Base-by-base conservation (phyloP, 1,140 invertebrate species). In the Drosophila littoralis region DNA sequence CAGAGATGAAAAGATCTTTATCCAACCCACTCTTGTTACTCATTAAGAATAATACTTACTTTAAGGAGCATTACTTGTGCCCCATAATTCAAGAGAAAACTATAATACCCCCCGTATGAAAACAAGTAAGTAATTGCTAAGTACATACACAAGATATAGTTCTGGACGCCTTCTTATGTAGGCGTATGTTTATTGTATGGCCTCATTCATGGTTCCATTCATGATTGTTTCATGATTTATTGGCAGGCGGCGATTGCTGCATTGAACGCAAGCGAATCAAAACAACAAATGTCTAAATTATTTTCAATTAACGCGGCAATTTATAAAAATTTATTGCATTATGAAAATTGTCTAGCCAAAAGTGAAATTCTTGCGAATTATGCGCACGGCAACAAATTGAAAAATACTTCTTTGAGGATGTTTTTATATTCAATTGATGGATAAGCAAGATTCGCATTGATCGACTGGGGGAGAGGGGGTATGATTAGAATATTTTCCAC, bases 271-370 rank as follows among this genome's bases (percentile, higher is more conserved):
- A 59, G 57, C 78, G 66, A 84, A 83, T 65, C 59, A 76, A 83
- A 83, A 83, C 80, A 83, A 83, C 80, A 82, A 79, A 79, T 68
- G 66, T 82, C 65, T 45, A 46, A 75, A 82, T 68, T 82, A 82
- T 74, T 66, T 15, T 73, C 73, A 71, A 75, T 89, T 80, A 89
- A 74, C 84, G 48, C 61, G 54, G 45, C 45, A 51, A 76, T 86
- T 81, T 51, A 73, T 75, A 54, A 6, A 46, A 73, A 81, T 85
- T 88, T 79, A 86, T 86, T 66, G 65, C 51, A 69, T 60, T 79
- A 71, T 77, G 68, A 61, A 66, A 72, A 64, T 50, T 75, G 64
- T 64, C 72, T 79, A 57, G 60, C 40, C 40, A 69, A 80, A 77
- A 75, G 54, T 32, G 9, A 61, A 63, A 63, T 75, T 75, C 52